phyloP scores from a whole-genome alignment of 2,888 invertebrate genomes.

The Piscicola geometra region DNA sequence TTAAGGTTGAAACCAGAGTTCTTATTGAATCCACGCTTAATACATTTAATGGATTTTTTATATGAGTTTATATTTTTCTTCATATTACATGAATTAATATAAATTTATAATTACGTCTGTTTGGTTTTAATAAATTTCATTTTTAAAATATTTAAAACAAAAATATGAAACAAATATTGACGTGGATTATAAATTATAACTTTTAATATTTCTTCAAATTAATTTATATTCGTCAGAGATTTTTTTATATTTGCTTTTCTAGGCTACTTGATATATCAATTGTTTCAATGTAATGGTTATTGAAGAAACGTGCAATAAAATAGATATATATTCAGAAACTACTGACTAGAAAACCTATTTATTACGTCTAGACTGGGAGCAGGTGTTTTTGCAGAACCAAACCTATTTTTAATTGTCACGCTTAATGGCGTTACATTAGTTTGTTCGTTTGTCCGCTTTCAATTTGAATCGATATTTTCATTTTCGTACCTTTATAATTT shows the following conservation, averaged over 20 bases:
- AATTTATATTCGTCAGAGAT: no score
- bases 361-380: neutral
- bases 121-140: no score
- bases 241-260: neutral
- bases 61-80: no score
- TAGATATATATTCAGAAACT: neutral
- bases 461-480: neutral
- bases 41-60: no score
- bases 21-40: no score
- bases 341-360: neutral
- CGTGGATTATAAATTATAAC: no score
- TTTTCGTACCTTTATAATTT: neutral
- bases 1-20: no score
- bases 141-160: no score
- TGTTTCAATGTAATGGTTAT: neutral
- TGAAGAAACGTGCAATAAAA: neutral
- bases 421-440: constrained; percentile 9
- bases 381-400: neutral
- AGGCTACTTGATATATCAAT: neutral
- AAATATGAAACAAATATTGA: no score
- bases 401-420: constrained; percentile 2
- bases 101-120: no score
- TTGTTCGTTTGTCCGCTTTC: neutral
- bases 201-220: no score
- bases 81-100: no score